phyloP scores from a whole-genome alignment of 2,113 vertebrate species.

The Clarias batrachus region DNA sequence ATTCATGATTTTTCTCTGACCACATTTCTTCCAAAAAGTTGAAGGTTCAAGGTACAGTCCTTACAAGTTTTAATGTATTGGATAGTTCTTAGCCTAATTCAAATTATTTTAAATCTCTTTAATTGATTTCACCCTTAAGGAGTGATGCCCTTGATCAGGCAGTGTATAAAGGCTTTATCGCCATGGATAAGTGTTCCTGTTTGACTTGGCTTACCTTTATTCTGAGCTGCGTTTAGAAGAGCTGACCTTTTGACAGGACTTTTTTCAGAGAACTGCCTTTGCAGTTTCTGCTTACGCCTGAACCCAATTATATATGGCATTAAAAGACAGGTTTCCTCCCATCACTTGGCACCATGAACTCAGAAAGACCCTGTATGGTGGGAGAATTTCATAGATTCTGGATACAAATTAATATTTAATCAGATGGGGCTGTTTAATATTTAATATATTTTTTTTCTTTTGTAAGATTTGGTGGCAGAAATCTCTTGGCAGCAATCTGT shows the following conservation, averaged over 20 bases:
- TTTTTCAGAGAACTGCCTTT: slow-evolving; percentile 43
- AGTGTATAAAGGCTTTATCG: slow-evolving; percentile 22
- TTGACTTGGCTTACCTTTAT: slow-evolving; percentile 39
- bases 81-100: too few species aligned
- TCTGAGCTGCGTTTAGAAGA: not conserved
- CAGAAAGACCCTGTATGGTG: slow-evolving; percentile 51
- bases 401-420: slow-evolving; percentile 76
- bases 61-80: too few species aligned
- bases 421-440: slow-evolving; percentile 69
- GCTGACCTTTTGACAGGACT: slow-evolving; percentile 56
- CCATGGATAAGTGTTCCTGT: slow-evolving; percentile 42
- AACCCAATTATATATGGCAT: slow-evolving; percentile 45
- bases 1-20: too few species aligned
- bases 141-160: too few species aligned
- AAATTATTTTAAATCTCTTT: too few species aligned
- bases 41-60: too few species aligned
- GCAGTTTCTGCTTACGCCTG: slow-evolving; percentile 50
- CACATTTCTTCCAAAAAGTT: too few species aligned
- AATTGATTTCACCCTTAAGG: too few species aligned
- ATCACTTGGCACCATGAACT: slow-evolving; percentile 56
- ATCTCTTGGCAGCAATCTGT: slow-evolving; percentile 58
- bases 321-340: slow-evolving; percentile 56
- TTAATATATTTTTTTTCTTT: slow-evolving; percentile 63
- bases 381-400: slow-evolving; percentile 54
- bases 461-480: slow-evolving; percentile 60